Evolutionary conservation across 2,888 invertebrate species (phyloP).

Genomic region (Prenolepis imparis): DNA sequence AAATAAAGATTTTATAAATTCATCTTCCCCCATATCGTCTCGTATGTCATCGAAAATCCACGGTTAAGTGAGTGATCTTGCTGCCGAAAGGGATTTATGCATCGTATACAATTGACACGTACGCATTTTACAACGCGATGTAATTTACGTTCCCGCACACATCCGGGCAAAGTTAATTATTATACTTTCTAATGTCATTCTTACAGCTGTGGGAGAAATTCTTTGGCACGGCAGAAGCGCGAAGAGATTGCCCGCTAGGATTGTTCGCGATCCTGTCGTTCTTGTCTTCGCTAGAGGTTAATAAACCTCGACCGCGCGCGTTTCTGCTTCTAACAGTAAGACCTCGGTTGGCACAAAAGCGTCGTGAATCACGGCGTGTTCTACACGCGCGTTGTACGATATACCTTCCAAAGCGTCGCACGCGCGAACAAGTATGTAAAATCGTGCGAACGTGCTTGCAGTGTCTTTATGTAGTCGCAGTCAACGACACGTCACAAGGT

Average conservation of each 20-base stretch:
- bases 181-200: slow-evolving; percentile 11
- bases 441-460: slow-evolving; percentile 56
- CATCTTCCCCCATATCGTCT: neutral
- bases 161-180: slow-evolving; percentile 24
- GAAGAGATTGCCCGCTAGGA: slow-evolving; percentile 19
- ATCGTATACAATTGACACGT: neutral
- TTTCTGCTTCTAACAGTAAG: slow-evolving; percentile 34
- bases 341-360: slow-evolving; percentile 52
- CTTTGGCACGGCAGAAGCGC: slow-evolving; percentile 28
- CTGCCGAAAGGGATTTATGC: neutral
- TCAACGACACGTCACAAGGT: slow-evolving; percentile 33
- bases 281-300: slow-evolving; percentile 42
- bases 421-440: slow-evolving; percentile 57
- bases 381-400: slow-evolving; percentile 13
- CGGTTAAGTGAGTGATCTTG: neutral
- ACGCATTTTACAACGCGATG: neutral
- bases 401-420: slow-evolving; percentile 44
- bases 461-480: slow-evolving; percentile 5
- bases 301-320: slow-evolving; percentile 43
- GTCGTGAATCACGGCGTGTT: slow-evolving; percentile 63
- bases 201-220: slow-evolving; percentile 24
- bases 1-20: neutral
- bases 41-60: slow-evolving; percentile 1
- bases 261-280: slow-evolving; percentile 52
- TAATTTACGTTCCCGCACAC: neutral